Percentiles rank a stretch among this genome's conserved stretches.
Evolutionary conservation across 2,113 vertebrate genomes (phyloP).

Genomic region (Cryptomyrus ogoouensis): DNA sequence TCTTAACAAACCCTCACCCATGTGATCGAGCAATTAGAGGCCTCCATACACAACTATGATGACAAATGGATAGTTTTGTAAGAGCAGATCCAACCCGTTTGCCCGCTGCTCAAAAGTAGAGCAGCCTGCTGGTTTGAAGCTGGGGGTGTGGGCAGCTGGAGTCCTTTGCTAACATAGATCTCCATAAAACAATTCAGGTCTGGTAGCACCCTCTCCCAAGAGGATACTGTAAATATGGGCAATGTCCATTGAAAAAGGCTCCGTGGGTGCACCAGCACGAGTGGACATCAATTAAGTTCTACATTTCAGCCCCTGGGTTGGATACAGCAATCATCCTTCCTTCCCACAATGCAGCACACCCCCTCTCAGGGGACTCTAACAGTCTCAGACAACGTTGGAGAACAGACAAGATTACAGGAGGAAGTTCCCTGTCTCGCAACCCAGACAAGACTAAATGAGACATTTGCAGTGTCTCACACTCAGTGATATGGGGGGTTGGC

Average conservation of each 20-base stretch:
- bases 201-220: not conserved
- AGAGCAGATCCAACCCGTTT: not conserved
- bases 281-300: constrained; percentile 4
- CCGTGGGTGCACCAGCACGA: not conserved
- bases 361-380: constrained; percentile 57
- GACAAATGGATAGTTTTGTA: not conserved
- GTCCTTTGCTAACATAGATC: not conserved
- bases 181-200: not conserved
- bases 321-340: constrained; percentile 30
- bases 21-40: not conserved
- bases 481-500: constrained; percentile 28
- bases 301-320: not conserved
- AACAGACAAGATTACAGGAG: constrained; percentile 50
- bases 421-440: constrained; percentile 40
- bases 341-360: constrained; percentile 55
- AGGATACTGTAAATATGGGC: not conserved
- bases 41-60: constrained; percentile 1
- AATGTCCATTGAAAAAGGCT: not conserved
- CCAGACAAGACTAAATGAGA: constrained; percentile 47
- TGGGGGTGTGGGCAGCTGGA: not conserved
- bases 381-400: constrained; percentile 52
- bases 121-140: not conserved
- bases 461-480: constrained; percentile 45
- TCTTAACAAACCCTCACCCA: constrained; percentile 5
- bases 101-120: not conserved